phyloP scores from a whole-genome alignment of 2,113 vertebrate species.

The Protobothrops flavoviridis region DNA sequence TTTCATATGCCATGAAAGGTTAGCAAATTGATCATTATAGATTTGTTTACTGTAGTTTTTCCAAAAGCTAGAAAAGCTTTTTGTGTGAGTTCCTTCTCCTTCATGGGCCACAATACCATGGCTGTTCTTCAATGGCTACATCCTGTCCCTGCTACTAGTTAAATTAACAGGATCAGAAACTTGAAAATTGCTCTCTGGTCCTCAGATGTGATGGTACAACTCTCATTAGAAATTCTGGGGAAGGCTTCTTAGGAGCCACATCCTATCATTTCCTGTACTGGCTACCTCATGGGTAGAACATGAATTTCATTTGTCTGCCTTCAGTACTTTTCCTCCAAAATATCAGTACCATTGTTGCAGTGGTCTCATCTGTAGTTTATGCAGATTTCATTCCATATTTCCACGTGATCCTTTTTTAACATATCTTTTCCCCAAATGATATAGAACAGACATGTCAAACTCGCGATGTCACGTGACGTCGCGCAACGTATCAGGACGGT shows the following conservation, averaged over 20 bases:
- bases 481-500: too few species aligned
- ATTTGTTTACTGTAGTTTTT: not conserved
- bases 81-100: not conserved
- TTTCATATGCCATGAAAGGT: not conserved
- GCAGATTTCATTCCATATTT: not conserved
- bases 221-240: not conserved
- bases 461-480: too few species aligned
- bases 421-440: not conserved
- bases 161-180: not conserved
- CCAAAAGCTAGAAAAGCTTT: not conserved
- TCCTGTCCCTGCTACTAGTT: not conserved
- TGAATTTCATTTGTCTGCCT: not conserved
- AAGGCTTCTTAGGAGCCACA: not conserved
- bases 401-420: not conserved
- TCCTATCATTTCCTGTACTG: not conserved
- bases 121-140: not conserved
- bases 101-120: not conserved
- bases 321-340: not conserved
- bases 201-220: not conserved
- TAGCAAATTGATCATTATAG: not conserved
- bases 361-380: not conserved
- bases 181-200: not conserved
- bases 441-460: not conserved
- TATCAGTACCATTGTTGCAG: not conserved
- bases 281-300: not conserved